Evolutionary conservation across 23 tunicate genomes (phyloP), one percentile per base, ranked within the genome.

Genomic region (Halocynthia aurantium): DNA sequence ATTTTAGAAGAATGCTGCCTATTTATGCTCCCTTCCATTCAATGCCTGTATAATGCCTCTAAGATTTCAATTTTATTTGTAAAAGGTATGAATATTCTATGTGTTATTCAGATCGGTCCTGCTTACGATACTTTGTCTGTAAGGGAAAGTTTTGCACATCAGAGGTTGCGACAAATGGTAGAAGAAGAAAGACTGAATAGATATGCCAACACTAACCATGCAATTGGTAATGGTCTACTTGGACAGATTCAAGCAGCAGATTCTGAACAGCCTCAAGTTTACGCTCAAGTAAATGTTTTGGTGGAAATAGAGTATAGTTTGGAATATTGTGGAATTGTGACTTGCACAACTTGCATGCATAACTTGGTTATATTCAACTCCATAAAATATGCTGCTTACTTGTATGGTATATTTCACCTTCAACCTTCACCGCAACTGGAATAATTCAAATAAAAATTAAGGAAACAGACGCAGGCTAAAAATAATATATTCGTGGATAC

Each of bases 141-240:
- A 55, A 6, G 78, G 56, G 78, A 74, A 54, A 74, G 78, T 56
- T 56, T 74, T 53, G 78, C 78, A 8, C 78, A 74, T 74, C 78
- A 74, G 56, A 10, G 78, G 31, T 56, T 74, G 63, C 17, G 78
- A 52, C 78, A 74, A 74, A 74, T 74, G 78, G 78, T 74, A 13
- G 78, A 74, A 54, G 78, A 74, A 8, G 78, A 74, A n/a, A 62
- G 56, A 0, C 19, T 62, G 78, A 74, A 74, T 49, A 53, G 78
- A 53, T 74, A 74, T 49, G 63, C 56, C 50, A 74, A 74, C 22
- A 74, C 78, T 15, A 65, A 65, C 19, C 22, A 9, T 11, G 70
- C 70, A 11, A 65, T 20, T 65, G 22, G 68, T 54, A 53, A 55
- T 21, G 78, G 62, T 31, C 44, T 31, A 31, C 44, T 31, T 31